A percentile compares a stretch with the other conserved stretches of the same genome.
These are phyloP conservation scores for Altica lythri DNA, from an alignment of 2,888 invertebrate species.

Conservation along the genomic window DNA sequence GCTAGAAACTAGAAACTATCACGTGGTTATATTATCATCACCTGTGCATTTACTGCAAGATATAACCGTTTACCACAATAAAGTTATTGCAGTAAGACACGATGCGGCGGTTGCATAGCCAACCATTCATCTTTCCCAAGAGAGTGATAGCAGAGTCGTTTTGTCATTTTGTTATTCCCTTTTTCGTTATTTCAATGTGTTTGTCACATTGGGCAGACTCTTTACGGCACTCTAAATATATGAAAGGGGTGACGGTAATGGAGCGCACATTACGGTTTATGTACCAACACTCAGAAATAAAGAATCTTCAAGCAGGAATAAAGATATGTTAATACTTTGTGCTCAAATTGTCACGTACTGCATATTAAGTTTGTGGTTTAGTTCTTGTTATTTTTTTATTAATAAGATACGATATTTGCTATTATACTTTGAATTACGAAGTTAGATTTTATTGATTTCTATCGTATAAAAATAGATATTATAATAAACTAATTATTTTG, in stretches of 20 bases:
- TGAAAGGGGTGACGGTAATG: constrained; percentile 5
- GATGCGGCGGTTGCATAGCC: constrained; percentile 13
- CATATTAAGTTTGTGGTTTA: too few relatives aligned
- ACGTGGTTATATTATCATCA: constrained; percentile 38
- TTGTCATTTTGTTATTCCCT: constrained; percentile 9
- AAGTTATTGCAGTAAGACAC: constrained; percentile 25
- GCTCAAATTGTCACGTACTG: too few relatives aligned
- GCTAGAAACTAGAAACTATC: constrained; percentile 34
- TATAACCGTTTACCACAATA: constrained; percentile 30
- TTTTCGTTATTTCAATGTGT: constrained; percentile 18
- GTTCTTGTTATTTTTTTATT: too few relatives aligned
- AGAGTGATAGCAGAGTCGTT: constrained; percentile 14
- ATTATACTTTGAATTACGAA: too few relatives aligned
- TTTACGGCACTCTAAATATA: constrained; percentile 14
- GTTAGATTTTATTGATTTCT: too few relatives aligned
- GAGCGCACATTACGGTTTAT: constrained; percentile 16
- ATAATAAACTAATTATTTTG: too few relatives aligned
- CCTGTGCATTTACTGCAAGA: constrained; percentile 37
- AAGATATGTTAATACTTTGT: constrained; percentile 7
- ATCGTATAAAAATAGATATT: too few relatives aligned
- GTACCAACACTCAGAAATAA: constrained; percentile 7
- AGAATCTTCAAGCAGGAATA: constrained; percentile 2
- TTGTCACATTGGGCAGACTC: constrained; percentile 14
- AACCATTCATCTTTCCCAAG: constrained; percentile 11
- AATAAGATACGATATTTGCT: too few relatives aligned